Evolutionary conservation across 2,797 vertebrate species (phyloP), one percentile per base, ranked within the genome.

Genomic region (Rhinella marina): DNA sequence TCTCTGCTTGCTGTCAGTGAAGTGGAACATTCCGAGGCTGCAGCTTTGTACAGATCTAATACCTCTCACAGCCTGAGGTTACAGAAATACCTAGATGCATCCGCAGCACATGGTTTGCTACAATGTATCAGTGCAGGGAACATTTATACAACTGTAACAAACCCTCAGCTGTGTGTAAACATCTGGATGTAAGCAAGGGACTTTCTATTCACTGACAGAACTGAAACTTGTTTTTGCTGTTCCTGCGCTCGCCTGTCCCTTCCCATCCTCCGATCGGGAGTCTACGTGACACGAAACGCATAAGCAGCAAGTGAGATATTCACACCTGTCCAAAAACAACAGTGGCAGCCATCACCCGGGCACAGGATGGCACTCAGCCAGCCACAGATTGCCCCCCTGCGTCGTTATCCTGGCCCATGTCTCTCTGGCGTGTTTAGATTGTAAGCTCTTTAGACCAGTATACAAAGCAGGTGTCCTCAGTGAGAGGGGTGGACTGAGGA

Each of bases 281-380:
- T 6, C 52, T 88, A 84, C 86, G 86, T 88, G 86, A 88, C 81
- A 59, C 17, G 81, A 70, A 68, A 79, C 19, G 81, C 81, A 84
- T 84, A 50, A n/a, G n/a, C 9, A 21, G 29, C 81, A 56, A 12
- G 27, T 25, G 2, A 70, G 13, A 70, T 84, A 57, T 52, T 48
- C 32, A 56, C 62, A 54, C 13, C 32, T 23, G 16, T 88, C 81
- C 86, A 88, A 88, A 81, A 78, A 88, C 54, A 88, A 84, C 52
- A 84, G 29, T 14, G 57, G 54, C 81, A 78, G 27, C 25, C 21
- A 12, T 48, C 70, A 41, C 61, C 70, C 17, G 64, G 86, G 81
- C 80, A 79, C 25, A 23, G 79, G 3, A 32, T 87, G 86, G 86
- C 66, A 11, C 27, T 7, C 1, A 32, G 27, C 86, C 86, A 82